Evolutionary conservation across 2,797 vertebrate species (phyloP), one percentile per base, ranked within the genome.

Genomic region (Heterohyrax brucei): DNA sequence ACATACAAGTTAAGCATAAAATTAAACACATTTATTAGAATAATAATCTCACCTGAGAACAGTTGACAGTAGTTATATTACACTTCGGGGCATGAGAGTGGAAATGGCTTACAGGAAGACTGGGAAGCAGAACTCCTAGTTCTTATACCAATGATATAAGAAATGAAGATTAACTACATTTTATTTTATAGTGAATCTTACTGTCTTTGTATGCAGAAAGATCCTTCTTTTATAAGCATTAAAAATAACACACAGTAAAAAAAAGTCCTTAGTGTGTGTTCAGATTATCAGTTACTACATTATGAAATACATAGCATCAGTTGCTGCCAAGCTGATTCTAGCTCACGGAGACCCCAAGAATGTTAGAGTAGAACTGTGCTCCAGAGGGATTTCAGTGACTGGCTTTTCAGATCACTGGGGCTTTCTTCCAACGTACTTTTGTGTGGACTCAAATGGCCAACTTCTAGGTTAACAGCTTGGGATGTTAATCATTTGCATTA

Each of bases 11-110:
- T 66, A 83, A 64, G 39, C 70, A 0, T 77, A 72, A 87, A 56
- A 85, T 81, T 61, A 91, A 86, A 16, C 13, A 44, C 4, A 19
- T 48, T 72, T 62, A 86, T 82, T 89, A 83, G 77, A 66, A 79
- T 66, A 39, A 70, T 39, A 96, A 39, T 82, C 44, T 18, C 10
- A 24, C 39, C n/a, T 22, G 59, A 84, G 91, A 87, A 72, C n/a
- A 81, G 28, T 28, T 89, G 50, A 70, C 39, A 50, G 26, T 62
- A 30, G 84, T 50, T 59, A n/a, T 26, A 53, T 33, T 22, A 46
- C 9, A 61, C 14, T n/a, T 26, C 19, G n/a, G 56, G 9, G 8
- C 6, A 64, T 33, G 26, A 30, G 72, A 26, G 30, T 0, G 21
- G 14, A 62, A 22, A 22, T 18, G 4, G 33, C 46, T 50, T 94